Evolutionary conservation across 2,113 vertebrate genomes (phyloP), one percentile per base, ranked within the genome.

Genomic region (Anser brachyrhynchus): DNA sequence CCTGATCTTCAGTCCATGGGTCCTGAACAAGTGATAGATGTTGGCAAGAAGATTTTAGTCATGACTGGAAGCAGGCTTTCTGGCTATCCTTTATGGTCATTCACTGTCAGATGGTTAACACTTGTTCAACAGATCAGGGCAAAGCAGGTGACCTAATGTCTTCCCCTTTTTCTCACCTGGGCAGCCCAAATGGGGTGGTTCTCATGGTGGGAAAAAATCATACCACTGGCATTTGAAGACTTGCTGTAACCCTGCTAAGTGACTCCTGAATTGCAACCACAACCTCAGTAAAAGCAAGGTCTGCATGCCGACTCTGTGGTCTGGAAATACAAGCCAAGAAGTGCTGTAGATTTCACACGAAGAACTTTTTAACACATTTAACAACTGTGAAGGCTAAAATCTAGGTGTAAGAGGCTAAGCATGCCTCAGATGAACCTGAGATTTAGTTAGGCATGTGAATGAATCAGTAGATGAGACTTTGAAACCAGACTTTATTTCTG

Each of bases 401-500:
- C 35, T 90, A 57, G 49, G 11, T 35, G 23, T 39, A 70, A 79
- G 82, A 76, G 33, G 19, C 49, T 95, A 76, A 93, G 49, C 13
- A 15, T 62, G 33, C 10, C 55, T 92, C 64, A 90, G 62, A 95
- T 35, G 71, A 94, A 35, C 54, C 75, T 90, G 58, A 82, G 58
- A 76, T 93, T 87, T 83, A 78, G 35, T 84, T 43, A 90, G 67
- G 66, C 77, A 78, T 95, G 52, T 62, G 64, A 58, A 83, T 88
- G 88, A 93, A 80, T 93, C 82, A 88, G 37, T 61, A 54, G 54
- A 92, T 25, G 29, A 25, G 64, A 62, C 78, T 95, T 94, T 93
- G 90, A 92, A 96, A 95, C 39, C 58, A 85, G 78, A 94, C 33
- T 74, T 85, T 84, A 71, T 21, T 85, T 90, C 67, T 88, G 84